Conservation (phyloP, 2,888 invertebrate species). For the Thelaira solivaga region DNA sequence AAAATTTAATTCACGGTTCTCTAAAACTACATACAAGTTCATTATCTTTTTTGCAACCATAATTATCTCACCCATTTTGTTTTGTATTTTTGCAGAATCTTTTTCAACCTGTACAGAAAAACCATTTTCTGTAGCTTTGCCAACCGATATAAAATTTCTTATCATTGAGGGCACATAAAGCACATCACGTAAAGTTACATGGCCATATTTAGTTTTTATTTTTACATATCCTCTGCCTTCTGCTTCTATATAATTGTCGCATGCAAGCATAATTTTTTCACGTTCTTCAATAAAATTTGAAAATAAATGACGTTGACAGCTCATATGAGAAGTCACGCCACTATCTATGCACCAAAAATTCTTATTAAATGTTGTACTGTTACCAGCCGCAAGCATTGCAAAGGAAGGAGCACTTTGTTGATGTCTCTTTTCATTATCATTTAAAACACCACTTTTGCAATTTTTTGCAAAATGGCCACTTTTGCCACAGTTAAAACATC, state of each 20-base stretch:
- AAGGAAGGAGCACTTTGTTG: background rate
- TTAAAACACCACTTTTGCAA: background rate
- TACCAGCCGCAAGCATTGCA: conserved; percentile 4
- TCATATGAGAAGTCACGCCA: conserved; percentile 20
- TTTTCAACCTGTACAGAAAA: conserved; percentile 29
- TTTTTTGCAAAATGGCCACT: conserved; percentile 55
- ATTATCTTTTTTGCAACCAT: no score
- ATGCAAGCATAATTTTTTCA: conserved; percentile 28
- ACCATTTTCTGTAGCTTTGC: conserved; percentile 30
- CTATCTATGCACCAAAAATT: conserved; percentile 16
- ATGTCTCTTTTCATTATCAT: background rate
- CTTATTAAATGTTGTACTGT: no score
- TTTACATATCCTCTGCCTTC: conserved; percentile 15
- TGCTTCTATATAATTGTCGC: conserved; percentile 25
- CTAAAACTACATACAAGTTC: no score
- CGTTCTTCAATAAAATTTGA: conserved; percentile 7
- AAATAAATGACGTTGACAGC: conserved; percentile 20
- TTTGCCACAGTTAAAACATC: conserved; percentile 14
- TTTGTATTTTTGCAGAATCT: conserved; percentile 19
- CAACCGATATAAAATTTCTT: conserved; percentile 40
- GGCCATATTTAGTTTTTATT: conserved; percentile 3
- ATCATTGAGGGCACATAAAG: conserved; percentile 36
- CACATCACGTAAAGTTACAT: conserved; percentile 37
- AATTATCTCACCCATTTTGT: no score
- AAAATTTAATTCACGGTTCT: no score